Evolutionary conservation across 1,140 invertebrate species (phyloP), one percentile per base, ranked within the genome.

Genomic region (Olivierus martensii): DNA sequence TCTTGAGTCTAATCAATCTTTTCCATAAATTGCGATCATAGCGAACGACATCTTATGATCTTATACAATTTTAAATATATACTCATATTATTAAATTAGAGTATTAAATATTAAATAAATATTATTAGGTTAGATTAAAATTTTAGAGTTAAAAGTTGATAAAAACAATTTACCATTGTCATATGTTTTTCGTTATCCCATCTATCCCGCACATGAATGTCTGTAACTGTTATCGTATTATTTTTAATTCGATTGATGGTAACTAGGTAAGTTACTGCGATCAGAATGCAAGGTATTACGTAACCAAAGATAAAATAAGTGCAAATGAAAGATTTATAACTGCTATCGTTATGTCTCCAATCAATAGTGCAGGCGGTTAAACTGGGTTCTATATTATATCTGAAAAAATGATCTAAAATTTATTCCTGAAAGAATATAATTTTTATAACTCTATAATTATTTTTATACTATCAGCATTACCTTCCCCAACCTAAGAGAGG

Each of bases 361-460:
- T 61, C 59, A 17, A 61, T 61, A 2, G 59, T 61, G 46, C 59
- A 61, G 10, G 57, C 53, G 4, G 57, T 61, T 15, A 58, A 39
- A 17, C 52, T 56, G 18, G 57, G 57, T 41, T 59, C 57, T 18
- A 52, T n/a, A 11, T 49, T 54, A 18, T 54, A 61, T 14, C 57
- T 59, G 46, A 2, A 43, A 19, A 11, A 46, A 18, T 19, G 42
- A 43, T 44, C 37, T 12, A 17, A 9, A 28, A 11, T 21, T 15
- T 21, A 28, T 28, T 9, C 5, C 11, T 11, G 39, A 41, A n/a
- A n/a, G 39, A 18, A 18, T 9, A 41, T 17, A 3, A 14, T 41
- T 14, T n/a, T 41, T n/a, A 15, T 15, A 7, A 41, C 5, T 41
- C 12, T 41, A n/a, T 38, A 14, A 38, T 15, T 41, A 9, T 15